These are phyloP conservation scores for Monopis laevigella DNA, from an alignment of 2,888 invertebrate genomes.

Conservation along the genomic window DNA sequence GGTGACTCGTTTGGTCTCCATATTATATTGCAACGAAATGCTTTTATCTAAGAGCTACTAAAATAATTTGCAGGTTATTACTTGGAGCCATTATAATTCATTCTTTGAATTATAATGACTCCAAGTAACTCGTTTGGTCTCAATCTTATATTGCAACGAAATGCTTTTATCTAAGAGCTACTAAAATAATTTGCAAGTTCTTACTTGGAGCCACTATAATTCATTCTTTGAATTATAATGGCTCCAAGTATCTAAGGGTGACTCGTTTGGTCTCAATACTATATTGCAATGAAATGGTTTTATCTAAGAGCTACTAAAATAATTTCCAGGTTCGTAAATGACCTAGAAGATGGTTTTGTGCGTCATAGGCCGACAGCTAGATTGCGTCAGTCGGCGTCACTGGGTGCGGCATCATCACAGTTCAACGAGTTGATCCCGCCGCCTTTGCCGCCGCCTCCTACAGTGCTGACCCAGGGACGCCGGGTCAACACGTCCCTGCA, in stretches of 20 bases:
- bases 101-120: too few relatives aligned
- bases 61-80: constrained; percentile 53
- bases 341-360: constrained; percentile 62
- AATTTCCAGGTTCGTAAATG: constrained; percentile 61
- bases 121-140: too few relatives aligned
- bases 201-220: too few relatives aligned
- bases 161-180: too few relatives aligned
- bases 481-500: constrained; percentile 83
- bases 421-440: constrained; percentile 58
- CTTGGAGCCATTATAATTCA: too few relatives aligned
- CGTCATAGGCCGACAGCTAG: constrained; percentile 64
- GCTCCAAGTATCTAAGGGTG: too few relatives aligned
- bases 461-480: constrained; percentile 83
- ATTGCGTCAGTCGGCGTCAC: constrained; percentile 64
- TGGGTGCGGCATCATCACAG: constrained; percentile 39
- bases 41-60: not conserved
- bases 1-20: too few relatives aligned
- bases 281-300: not conserved
- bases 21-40: not conserved
- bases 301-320: constrained; percentile 2
- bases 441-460: constrained; percentile 65
- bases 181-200: too few relatives aligned
- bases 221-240: too few relatives aligned
- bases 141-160: too few relatives aligned
- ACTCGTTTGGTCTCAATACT: too few relatives aligned